These are phyloP conservation scores for Oryzias dopingdopingensis DNA, from an alignment of 2,797 vertebrate genomes.

Conservation along the genomic window DNA sequence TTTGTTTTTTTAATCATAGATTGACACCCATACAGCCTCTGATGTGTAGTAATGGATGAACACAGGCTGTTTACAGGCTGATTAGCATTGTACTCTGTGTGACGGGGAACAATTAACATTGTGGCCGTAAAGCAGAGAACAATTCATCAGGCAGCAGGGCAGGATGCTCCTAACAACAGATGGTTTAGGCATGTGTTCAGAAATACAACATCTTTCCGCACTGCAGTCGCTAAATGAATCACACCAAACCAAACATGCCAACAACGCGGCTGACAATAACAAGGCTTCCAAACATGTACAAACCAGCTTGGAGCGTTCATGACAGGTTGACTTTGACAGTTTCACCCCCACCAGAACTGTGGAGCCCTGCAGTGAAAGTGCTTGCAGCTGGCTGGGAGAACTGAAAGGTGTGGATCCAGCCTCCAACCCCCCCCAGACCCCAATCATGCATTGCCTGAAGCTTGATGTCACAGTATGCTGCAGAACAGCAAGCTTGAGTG, in stretches of 20 bases:
- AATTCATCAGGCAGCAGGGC: constrained; percentile 10
- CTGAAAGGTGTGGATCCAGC: no score
- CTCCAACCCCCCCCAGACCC: no score
- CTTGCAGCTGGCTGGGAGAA: not conserved
- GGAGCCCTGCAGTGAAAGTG: no score
- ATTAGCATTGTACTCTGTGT: constrained; percentile 11
- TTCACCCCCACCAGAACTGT: no score
- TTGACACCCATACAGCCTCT: constrained; percentile 25
- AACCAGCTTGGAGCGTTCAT: no score
- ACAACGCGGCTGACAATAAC: not conserved
- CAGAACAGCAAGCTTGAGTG: no score
- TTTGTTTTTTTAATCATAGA: constrained; percentile 27
- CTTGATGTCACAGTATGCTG: no score
- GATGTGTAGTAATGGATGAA: constrained; percentile 29
- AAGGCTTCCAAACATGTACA: not conserved
- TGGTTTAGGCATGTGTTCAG: constrained; percentile 30
- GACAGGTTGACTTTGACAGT: no score
- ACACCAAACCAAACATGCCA: constrained; percentile 29
- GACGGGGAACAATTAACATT: constrained; percentile 29
- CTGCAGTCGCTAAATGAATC: constrained; percentile 39
- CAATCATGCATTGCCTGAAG: no score
- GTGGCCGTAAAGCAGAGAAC: constrained; percentile 16
- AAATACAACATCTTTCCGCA: constrained; percentile 37
- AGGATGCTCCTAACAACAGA: constrained; percentile 35
- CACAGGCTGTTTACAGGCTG: constrained; percentile 18